Evolutionary conservation across 1,140 invertebrate genomes (phyloP).

Genomic region (Drosophila serrata): DNA sequence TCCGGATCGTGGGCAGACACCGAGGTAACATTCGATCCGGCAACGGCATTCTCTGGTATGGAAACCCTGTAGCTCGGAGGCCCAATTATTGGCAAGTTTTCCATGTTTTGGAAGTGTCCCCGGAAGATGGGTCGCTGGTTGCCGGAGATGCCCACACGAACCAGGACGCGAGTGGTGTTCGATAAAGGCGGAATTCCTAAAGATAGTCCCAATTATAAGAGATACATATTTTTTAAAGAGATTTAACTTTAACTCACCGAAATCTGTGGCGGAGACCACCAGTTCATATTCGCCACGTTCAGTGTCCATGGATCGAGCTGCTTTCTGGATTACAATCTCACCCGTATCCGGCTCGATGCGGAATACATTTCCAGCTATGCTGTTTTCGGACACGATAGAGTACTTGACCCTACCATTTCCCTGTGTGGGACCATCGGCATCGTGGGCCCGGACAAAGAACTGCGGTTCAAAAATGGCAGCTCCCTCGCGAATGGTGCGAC

Average conservation of each 20-base stretch:
- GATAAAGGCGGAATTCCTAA: conserved; percentile 87
- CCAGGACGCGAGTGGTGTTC: conserved; percentile 88
- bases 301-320: conserved; percentile 90
- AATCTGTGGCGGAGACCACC: conserved; percentile 90
- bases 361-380: conserved; percentile 87
- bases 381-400: conserved; percentile 89
- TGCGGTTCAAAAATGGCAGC: conserved; percentile 91
- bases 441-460: conserved; percentile 90
- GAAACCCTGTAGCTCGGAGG: conserved; percentile 89
- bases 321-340: conserved; percentile 88
- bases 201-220: neutral
- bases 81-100: conserved; percentile 86
- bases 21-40: conserved; percentile 90
- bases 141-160: conserved; percentile 91
- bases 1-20: conserved; percentile 92
- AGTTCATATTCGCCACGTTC: conserved; percentile 91
- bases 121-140: conserved; percentile 92
- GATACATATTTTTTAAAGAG: neutral
- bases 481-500: conserved; percentile 90
- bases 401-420: conserved; percentile 90
- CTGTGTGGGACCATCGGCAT: conserved; percentile 89
- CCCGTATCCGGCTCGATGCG: conserved; percentile 89
- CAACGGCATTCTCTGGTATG: conserved; percentile 89
- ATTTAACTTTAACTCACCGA: conserved; percentile 85
- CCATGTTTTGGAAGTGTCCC: conserved; percentile 88